Evolutionary conservation across 2,888 invertebrate genomes (phyloP), one percentile per base, ranked within the genome.

Genomic region (Diarsia rubi): DNA sequence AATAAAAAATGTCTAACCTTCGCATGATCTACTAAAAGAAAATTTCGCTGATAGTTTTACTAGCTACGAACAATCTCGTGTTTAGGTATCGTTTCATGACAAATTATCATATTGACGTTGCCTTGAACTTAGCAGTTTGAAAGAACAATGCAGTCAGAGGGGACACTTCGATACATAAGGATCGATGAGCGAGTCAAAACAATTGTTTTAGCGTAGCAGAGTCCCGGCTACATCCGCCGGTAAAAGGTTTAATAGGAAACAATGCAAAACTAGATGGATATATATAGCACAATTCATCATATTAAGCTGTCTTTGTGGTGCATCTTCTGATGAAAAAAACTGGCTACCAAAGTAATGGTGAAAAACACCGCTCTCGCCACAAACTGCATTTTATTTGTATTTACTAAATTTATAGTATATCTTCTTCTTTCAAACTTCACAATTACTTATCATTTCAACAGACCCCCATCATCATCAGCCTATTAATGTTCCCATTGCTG

Each of bases 71-170:
- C 57, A 27, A 54, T 77, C 24, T 77, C 84, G 77, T 86, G 84
- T 62, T 84, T 52, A 8, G 54, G n/a, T n/a, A 63, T 66, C 79
- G 60, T 86, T 81, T 78, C 60, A 63, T 57, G 75, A 78, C 54
- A 75, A 71, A 64, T 75, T 73, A 65, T 14, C 62, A 60, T 75
- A 60, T 75, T 74, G 73, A 52, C 63, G 42, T 78, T n/a, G n/a
- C 85, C 81, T 84, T 84, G 81, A 86, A 84, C 71, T 81, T 73
- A 27, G 59, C n/a, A 14, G 19, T 44, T 47, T 65, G 45, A 82
- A 82, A 82, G 66, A 69, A 83, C 79, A 82, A 71, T 77, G 57
- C 54, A 79, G 24, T 68, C 52, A 62, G 37, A 77, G 49, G 60
- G 63, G 37, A 57, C 49, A 45, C 45, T 72, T 57, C 27, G 31